Evolutionary conservation across 2,888 invertebrate genomes (phyloP), one percentile per base, ranked within the genome.

Genomic region (Notodonta ziczac): DNA sequence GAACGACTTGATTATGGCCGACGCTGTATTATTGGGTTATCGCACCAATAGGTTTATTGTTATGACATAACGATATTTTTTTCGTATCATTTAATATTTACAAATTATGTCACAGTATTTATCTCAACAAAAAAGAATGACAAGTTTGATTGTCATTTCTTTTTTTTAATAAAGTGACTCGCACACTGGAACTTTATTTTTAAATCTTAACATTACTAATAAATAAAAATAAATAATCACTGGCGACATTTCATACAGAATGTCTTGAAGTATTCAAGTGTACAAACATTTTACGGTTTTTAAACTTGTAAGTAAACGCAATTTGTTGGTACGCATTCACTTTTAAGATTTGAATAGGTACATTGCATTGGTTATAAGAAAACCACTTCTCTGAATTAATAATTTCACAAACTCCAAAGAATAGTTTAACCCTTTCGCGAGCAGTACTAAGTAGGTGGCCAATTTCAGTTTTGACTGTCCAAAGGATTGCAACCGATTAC

Each of bases 211-310:
- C 61, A 53, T 69, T 75, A 80, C 66, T 60, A 76, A 77, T 77
- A 81, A 82, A 82, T 81, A 77, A 70, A 74, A 75, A 76, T 78
- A 78, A 76, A 77, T 79, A 78, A 78, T 81, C 79, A 80, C 80
- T 78, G 66, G 61, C 50, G 63, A 68, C 63, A 74, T 24, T 56
- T 35, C 14, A 7, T 40, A 51, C 54, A 51, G 8, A 62, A 60
- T 60, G 60, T 61, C 60, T 48, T 9, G 16, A 16, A 9, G 12
- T 42, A 42, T 10, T 10, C 12, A 10, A 4, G 42, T 10, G 10
- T 10, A 2, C 0, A 10, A 42, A 12, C 9, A 42, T 42, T 12
- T 10, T 10, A 42, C 12, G 2, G 9, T 42, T 42, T 42, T 9
- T 12, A 42, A 42, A 42, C 1, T 10, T 10, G 12, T 42, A 10